Conservation (phyloP, 2,888 invertebrate species). For the Spodoptera exigua region DNA sequence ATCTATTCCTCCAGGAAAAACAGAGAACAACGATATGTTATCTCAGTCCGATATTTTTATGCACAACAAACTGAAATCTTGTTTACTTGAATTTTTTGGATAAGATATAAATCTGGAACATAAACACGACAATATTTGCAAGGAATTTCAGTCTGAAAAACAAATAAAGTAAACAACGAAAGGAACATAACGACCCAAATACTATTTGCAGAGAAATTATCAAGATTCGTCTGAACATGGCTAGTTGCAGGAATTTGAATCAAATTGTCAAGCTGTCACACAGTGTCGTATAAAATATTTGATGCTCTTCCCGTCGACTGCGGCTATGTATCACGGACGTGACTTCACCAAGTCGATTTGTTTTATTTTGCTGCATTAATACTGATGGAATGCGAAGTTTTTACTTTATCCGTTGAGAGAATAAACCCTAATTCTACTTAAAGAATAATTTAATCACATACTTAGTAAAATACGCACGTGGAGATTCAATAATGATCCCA, state of each 20-base stretch:
- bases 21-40: no score
- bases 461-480: no score
- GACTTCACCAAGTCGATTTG: neutral
- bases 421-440: no score
- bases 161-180: slow-evolving; percentile 9
- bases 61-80: neutral
- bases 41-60: neutral
- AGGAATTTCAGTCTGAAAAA: slow-evolving; percentile 2
- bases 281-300: slow-evolving; percentile 13
- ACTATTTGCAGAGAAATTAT: slow-evolving; percentile 8
- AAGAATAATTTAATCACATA: no score
- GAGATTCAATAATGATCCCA: no score
- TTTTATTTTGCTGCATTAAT: no score
- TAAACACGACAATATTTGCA: neutral
- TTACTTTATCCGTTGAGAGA: no score
- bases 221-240: slow-evolving; percentile 7
- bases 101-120: slow-evolving; percentile 3
- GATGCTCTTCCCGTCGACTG: neutral
- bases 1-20: no score
- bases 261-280: slow-evolving; percentile 20
- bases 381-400: no score
- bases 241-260: slow-evolving; percentile 2
- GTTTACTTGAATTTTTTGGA: slow-evolving; percentile 8
- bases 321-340: slow-evolving; percentile 16
- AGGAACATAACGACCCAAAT: slow-evolving; percentile 1